A percentile compares a stretch with the other conserved stretches of the same genome.
phyloP scores from a whole-genome alignment of 2,888 invertebrate genomes.

The Tenthredo livida region DNA sequence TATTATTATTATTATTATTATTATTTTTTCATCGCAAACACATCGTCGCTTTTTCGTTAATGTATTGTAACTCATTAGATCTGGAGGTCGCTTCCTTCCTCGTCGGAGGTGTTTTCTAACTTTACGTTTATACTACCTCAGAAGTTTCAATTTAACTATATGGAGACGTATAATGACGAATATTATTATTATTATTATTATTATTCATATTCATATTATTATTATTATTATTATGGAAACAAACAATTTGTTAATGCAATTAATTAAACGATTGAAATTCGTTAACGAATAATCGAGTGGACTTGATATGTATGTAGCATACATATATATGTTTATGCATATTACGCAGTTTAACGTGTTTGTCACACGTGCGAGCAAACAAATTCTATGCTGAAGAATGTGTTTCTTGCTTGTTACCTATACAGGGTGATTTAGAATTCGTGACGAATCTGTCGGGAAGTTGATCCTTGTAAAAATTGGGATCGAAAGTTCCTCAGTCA shows the following conservation, averaged over 20 bases:
- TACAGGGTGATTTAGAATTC: background rate
- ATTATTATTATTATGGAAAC: background rate
- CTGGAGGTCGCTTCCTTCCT: background rate
- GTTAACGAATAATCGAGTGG: background rate
- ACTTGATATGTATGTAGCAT: background rate
- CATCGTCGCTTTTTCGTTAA: background rate
- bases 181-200: background rate
- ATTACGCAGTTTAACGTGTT: background rate
- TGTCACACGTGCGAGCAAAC: background rate
- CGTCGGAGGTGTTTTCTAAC: background rate
- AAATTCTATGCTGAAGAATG: background rate
- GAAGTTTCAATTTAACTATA: background rate
- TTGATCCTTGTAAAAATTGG: too few species aligned
- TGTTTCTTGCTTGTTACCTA: background rate
- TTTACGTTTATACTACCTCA: background rate
- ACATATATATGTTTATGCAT: background rate
- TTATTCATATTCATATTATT: background rate
- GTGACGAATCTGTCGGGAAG: too few species aligned
- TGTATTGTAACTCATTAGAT: background rate
- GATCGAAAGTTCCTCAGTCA: too few species aligned
- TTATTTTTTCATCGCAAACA: background rate
- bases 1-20: background rate
- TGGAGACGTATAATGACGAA: background rate
- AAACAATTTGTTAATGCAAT: background rate
- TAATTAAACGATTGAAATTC: background rate